phyloP scores from a whole-genome alignment of 2,888 invertebrate genomes.

The Syrista parreyssii region DNA sequence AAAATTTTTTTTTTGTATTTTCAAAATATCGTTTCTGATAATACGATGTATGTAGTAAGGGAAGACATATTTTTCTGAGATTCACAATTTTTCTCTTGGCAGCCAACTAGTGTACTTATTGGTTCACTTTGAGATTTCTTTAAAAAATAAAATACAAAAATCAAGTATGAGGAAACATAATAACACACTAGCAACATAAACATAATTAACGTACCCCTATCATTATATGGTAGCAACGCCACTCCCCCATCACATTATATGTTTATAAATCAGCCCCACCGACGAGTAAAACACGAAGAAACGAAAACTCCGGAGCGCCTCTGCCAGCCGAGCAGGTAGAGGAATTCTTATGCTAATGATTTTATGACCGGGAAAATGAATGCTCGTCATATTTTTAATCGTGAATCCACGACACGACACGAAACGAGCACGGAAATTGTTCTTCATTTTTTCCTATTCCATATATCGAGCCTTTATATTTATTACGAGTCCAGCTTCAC shows the following conservation, averaged over 20 bases:
- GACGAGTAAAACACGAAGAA: conserved; percentile 47
- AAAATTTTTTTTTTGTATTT: no score
- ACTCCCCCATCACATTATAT: conserved; percentile 67
- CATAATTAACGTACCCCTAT: conserved; percentile 66
- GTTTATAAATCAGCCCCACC: conserved; percentile 65
- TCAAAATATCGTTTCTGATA: background rate
- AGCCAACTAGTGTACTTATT: background rate
- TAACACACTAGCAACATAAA: conserved; percentile 36
- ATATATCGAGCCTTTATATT: background rate
- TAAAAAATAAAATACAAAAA: background rate
- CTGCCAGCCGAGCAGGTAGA: conserved; percentile 56
- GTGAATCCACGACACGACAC: conserved; percentile 24
- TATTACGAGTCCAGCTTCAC: background rate
- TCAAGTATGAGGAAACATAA: background rate
- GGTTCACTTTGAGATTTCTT: background rate
- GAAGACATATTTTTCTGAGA: background rate
- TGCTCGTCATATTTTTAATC: conserved; percentile 66
- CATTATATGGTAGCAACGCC: conserved; percentile 66
- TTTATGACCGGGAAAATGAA: conserved; percentile 67
- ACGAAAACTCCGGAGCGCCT: conserved; percentile 34
- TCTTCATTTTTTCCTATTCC: background rate
- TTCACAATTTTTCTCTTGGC: background rate
- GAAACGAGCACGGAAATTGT: conserved; percentile 1
- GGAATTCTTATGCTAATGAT: conserved; percentile 67
- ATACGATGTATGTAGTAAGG: background rate